Evolutionary conservation across 2,888 invertebrate species (phyloP), one percentile per base, ranked within the genome.

Genomic region (Aradus depressus): DNA sequence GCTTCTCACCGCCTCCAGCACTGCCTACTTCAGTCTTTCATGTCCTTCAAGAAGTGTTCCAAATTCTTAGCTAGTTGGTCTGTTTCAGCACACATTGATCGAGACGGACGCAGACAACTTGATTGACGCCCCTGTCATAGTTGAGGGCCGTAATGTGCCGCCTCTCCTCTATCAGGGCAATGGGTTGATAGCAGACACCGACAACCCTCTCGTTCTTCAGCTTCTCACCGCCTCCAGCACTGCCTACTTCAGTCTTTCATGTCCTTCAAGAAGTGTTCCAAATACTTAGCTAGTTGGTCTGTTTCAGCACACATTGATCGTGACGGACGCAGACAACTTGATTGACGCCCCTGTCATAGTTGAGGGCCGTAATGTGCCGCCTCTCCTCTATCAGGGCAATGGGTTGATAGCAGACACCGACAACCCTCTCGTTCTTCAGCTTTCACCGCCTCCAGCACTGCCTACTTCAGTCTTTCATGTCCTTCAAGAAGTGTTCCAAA

Each of bases 381-480:
- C 80, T 0, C 67, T 96, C 34, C 70, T 97, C 12, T 97, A 87
- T 68, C 80, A 85, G 62, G 96, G 96, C 58, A 91, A 93, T 19
- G 93, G 95, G 0, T 75, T 99, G 44, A 80, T 96, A 45, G 82
- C 91, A 21, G 95, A 97, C 66, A 79, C 81, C 56, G 88, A 91
- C 49, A 99, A 98, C 72, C 88, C 88, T 14, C 71, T 99, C 42
- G 89, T 96, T 8, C 71, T 98, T 56, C 87, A 88, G 31, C 72
- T 99, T 72, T 98, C 35, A 85, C 86, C 42, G 96, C 91, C 37
- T 84, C 91, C 49, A 90, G 91, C 58, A 89, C 93, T 42, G 87
- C 97, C 1, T 99, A 97, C 68, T 92, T n/a, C n/a, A n/a, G n/a
- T n/a, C n/a, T n/a, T n/a, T n/a, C n/a, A n/a, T n/a, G n/a, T n/a